Evolutionary conservation across 2,797 vertebrate genomes (phyloP).

Genomic region (Darevskia mixta): DNA sequence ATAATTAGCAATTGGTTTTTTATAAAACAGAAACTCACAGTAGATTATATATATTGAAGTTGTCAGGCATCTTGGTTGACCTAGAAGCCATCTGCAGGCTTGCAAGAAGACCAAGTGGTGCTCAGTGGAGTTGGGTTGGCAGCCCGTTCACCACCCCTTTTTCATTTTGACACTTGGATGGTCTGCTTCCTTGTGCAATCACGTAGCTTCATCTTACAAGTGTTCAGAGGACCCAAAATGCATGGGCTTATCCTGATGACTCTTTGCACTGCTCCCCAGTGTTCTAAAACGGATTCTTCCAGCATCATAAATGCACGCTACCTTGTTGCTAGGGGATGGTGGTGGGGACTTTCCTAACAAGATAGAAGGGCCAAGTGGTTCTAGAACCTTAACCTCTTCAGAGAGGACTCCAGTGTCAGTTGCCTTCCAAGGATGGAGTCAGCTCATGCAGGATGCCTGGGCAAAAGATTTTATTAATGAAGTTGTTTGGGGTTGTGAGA

Average conservation of each 20-base stretch:
- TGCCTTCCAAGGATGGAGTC: background rate
- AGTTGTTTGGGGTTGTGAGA: background rate
- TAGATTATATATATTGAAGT: constrained; percentile 50
- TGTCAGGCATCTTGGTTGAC: background rate
- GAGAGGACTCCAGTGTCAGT: background rate
- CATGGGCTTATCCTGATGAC: background rate
- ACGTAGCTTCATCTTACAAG: constrained; percentile 1
- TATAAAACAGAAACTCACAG: constrained; percentile 61
- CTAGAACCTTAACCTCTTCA: background rate
- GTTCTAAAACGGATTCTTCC: constrained; percentile 43
- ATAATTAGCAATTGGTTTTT: background rate
- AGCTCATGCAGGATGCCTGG: background rate
- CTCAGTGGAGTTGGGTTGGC: constrained; percentile 27
- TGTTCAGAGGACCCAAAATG: constrained; percentile 1
- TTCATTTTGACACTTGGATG: constrained; percentile 50
- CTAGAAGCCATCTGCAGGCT: constrained; percentile 53
- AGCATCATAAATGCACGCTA: constrained; percentile 61
- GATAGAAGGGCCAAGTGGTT: constrained; percentile 13
- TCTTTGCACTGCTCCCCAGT: constrained; percentile 3
- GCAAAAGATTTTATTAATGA: background rate
- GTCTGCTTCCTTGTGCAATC: background rate
- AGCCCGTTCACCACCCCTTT: constrained; percentile 19
- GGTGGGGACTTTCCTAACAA: background rate
- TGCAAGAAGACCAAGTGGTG: background rate
- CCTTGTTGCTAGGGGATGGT: constrained; percentile 44